phyloP scores from a whole-genome alignment of 2,797 vertebrate genomes.

The Sebastes iracundus region DNA sequence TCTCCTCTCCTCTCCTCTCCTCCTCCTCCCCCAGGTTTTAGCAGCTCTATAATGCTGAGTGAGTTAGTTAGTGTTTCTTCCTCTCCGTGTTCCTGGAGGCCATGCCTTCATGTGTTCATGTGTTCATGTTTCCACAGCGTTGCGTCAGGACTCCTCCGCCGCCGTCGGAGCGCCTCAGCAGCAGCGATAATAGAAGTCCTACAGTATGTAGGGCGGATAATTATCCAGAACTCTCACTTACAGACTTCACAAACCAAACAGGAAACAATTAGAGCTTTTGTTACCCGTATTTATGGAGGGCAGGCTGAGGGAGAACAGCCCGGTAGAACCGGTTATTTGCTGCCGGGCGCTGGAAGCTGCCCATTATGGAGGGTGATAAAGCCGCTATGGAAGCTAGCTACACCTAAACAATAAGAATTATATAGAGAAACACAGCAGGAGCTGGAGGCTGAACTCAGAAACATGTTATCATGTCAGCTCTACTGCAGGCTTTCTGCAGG shows the following conservation, averaged over 20 bases:
- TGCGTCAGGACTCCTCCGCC: constrained; percentile 54
- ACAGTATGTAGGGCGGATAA: constrained; percentile 12
- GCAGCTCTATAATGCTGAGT: constrained; percentile 30
- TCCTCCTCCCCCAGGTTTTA: not conserved
- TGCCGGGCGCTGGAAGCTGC: constrained; percentile 16
- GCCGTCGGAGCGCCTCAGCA: constrained; percentile 7
- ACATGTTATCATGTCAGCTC: not conserved
- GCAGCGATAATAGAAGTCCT: constrained; percentile 14
- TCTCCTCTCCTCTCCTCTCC: too few relatives aligned
- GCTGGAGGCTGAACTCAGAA: not conserved
- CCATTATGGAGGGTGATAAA: constrained; percentile 29
- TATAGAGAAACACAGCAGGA: not conserved
- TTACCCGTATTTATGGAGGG: constrained; percentile 19
- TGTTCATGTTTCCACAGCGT: constrained; percentile 41
- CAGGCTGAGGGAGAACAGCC: not conserved
- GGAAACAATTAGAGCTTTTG: constrained; percentile 22
- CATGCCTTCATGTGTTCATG: not conserved
- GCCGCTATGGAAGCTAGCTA: not conserved
- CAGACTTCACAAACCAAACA: constrained; percentile 28
- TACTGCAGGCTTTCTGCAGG: too few relatives aligned
- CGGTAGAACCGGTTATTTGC: not conserved
- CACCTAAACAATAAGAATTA: not conserved
- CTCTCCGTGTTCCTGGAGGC: constrained; percentile 39
- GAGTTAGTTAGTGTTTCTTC: not conserved
- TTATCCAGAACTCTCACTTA: constrained; percentile 35